phyloP scores from a whole-genome alignment of 2,113 vertebrate species.

The Benitochromis conjunctus region DNA sequence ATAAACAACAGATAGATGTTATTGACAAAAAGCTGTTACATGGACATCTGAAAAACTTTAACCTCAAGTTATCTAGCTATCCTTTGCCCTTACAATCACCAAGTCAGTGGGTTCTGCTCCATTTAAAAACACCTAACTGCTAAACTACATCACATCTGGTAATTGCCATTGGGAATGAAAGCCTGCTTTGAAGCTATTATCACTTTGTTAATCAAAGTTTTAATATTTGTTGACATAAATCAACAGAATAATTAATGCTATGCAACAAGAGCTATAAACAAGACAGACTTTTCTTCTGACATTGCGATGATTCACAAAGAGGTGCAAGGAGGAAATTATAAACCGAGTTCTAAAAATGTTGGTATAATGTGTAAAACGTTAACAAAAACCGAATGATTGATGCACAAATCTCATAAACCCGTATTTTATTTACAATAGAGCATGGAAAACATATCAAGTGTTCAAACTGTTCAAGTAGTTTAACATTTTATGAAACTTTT shows the following conservation, averaged over 20 bases:
- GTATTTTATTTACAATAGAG: not conserved
- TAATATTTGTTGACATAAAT: not conserved
- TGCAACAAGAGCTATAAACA: not conserved
- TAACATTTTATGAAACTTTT: not conserved
- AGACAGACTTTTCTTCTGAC: not conserved
- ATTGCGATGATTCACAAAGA: not conserved
- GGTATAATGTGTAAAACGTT: not conserved
- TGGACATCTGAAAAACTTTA: not conserved
- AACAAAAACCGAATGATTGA: fast-evolving
- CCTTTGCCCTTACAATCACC: not conserved
- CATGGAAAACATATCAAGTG: not conserved
- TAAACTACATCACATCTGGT: not conserved
- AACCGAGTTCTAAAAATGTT: not conserved
- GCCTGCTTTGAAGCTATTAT: not conserved
- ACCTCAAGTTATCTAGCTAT: not conserved
- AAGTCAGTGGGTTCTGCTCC: not conserved
- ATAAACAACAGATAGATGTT: not conserved
- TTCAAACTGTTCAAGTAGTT: not conserved
- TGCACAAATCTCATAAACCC: not conserved
- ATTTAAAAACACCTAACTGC: not conserved
- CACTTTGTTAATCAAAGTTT: not conserved
- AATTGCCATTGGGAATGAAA: not conserved
- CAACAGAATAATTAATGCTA: not conserved
- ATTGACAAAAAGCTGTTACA: not conserved
- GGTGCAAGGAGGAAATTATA: not conserved